Conservation (phyloP, 2,888 invertebrate species). For the Oasisia sp. region DNA sequence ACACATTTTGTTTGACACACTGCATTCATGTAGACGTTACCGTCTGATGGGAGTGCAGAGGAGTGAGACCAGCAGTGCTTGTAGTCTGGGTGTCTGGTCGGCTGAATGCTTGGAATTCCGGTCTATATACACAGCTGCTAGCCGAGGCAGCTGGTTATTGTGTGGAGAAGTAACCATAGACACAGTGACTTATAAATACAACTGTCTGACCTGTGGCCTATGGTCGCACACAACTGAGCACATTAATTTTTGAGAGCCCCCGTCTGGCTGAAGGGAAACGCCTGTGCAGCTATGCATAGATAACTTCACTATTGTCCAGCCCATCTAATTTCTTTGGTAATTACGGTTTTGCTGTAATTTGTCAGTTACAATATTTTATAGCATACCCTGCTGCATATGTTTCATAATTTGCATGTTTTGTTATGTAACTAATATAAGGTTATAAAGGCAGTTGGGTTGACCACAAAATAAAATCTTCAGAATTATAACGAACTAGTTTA, state of each 20-base stretch:
- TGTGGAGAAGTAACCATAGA: not conserved
- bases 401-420: not conserved
- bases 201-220: not conserved
- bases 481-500: too few relatives aligned
- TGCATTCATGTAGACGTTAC: not conserved
- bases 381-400: not conserved
- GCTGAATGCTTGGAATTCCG: constrained; percentile 1
- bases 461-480: too few relatives aligned
- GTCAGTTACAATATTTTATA: not conserved
- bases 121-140: not conserved
- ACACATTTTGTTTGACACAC: not conserved
- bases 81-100: not conserved
- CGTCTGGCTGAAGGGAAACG: not conserved
- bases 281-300: not conserved
- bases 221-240: not conserved
- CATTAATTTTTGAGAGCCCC: not conserved
- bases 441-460: too few relatives aligned
- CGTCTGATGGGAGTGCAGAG: not conserved
- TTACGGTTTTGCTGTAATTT: not conserved
- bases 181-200: not conserved
- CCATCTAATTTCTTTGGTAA: not conserved
- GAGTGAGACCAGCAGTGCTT: not conserved
- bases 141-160: not conserved
- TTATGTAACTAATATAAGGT: not conserved
- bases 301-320: not conserved